These are phyloP conservation scores for Pteronotus mesoamericanus DNA, from an alignment of 2,797 vertebrate genomes.

Conservation along the genomic window DNA sequence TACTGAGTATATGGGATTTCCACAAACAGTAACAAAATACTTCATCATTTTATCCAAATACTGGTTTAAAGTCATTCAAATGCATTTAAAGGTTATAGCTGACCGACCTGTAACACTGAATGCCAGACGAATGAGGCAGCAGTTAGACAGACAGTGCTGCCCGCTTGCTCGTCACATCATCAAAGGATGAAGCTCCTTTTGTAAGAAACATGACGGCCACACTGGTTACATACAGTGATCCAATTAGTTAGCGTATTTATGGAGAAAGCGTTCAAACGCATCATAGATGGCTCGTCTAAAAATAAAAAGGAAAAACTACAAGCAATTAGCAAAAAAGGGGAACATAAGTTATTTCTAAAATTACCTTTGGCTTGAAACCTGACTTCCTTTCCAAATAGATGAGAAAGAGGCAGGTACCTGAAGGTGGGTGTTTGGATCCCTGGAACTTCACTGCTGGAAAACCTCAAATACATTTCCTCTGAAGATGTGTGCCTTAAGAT, in stretches of 20 bases:
- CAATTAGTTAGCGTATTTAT: slow-evolving; percentile 87
- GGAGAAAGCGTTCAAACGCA: slow-evolving; percentile 92
- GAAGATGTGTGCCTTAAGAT: not conserved
- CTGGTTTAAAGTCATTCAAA: slow-evolving; percentile 43
- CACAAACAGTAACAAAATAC: slow-evolving; percentile 44
- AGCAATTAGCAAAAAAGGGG: not conserved
- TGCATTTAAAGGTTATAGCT: slow-evolving; percentile 5
- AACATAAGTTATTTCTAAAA: not conserved
- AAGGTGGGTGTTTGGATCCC: not conserved
- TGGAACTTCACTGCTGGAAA: not conserved
- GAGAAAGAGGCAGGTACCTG: not conserved
- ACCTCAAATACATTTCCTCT: not conserved
- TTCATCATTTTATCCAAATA: slow-evolving; percentile 53
- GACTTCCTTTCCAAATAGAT: not conserved
- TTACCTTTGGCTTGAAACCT: not conserved
- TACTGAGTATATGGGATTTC: not conserved
- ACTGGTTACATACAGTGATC: not conserved
- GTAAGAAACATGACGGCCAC: not conserved
- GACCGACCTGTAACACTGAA: slow-evolving; percentile 9
- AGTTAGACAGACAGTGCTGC: not conserved
- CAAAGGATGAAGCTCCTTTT: not conserved
- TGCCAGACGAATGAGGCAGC: not conserved
- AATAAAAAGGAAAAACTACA: slow-evolving; percentile 53
- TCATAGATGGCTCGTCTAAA: slow-evolving; percentile 95
- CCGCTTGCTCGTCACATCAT: slow-evolving; percentile 27